Conservation (phyloP, 1,140 invertebrate genomes). For the Diprion similis region DNA sequence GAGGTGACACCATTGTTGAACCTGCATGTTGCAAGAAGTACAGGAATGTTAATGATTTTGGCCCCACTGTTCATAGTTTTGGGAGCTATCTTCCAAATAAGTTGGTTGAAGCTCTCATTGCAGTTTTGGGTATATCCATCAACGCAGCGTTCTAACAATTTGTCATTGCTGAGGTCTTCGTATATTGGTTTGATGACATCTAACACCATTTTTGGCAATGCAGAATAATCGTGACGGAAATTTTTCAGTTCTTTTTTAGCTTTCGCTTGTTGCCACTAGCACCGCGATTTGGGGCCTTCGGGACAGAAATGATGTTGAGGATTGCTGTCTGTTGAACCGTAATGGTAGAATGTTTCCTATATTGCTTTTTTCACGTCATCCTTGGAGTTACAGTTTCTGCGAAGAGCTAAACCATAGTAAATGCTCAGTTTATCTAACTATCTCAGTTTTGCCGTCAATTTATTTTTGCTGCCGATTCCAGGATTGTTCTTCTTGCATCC, state of each 20-base stretch:
- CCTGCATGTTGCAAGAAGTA: constrained; percentile 8
- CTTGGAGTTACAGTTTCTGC: background rate
- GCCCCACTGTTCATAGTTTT: constrained; percentile 13
- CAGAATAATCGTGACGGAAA: background rate
- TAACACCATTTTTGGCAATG: background rate
- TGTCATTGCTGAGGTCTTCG: background rate
- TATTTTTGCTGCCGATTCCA: no score
- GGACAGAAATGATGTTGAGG: constrained; percentile 28
- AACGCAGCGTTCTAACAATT: background rate
- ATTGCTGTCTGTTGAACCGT: constrained; percentile 23
- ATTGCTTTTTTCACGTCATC: background rate
- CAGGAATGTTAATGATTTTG: constrained; percentile 18
- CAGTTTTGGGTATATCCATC: background rate
- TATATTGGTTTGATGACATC: background rate
- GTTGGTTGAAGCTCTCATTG: constrained; percentile 19
- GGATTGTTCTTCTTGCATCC: no score
- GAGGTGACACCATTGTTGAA: constrained; percentile 12
- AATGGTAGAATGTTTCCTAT: constrained; percentile 4
- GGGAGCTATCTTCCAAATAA: constrained; percentile 15
- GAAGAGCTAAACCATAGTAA: background rate
- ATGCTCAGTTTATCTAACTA: background rate
- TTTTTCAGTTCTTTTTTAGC: background rate
- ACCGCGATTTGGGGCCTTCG: constrained; percentile 25
- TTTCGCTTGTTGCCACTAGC: constrained; percentile 20
- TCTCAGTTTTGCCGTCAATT: background rate